Evolutionary conservation across 2,888 invertebrate species (phyloP).

Genomic region (Strigamia crassipes): DNA sequence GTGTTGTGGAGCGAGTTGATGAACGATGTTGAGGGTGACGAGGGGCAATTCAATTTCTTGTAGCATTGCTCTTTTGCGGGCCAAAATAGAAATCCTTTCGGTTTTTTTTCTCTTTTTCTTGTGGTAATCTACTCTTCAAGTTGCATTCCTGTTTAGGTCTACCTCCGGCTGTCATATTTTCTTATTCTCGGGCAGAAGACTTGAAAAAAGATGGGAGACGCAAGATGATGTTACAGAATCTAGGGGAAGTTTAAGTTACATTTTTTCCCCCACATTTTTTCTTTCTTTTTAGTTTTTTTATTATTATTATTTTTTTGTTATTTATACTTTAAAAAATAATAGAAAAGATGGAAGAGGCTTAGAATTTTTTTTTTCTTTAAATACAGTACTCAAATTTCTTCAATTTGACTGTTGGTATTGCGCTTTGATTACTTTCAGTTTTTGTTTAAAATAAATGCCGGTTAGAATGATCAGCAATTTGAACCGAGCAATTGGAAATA

Average conservation of each 20-base stretch:
- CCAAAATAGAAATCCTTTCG: conserved; percentile 40
- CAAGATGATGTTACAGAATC: conserved; percentile 28
- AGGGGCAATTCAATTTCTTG: conserved; percentile 42
- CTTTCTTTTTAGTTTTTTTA: background rate
- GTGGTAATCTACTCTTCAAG: conserved; percentile 31
- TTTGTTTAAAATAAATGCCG: too few species aligned
- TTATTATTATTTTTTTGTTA: background rate
- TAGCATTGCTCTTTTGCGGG: conserved; percentile 40
- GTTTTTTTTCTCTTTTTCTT: background rate
- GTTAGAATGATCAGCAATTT: too few species aligned
- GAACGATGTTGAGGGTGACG: conserved; percentile 34
- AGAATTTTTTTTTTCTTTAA: too few species aligned
- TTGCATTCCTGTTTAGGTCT: conserved; percentile 38
- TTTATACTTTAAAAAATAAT: background rate
- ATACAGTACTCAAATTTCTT: too few species aligned
- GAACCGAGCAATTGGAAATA: too few species aligned
- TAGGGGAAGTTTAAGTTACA: conserved; percentile 5
- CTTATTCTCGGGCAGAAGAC: background rate
- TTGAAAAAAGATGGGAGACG: conserved; percentile 35
- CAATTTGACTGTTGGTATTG: too few species aligned
- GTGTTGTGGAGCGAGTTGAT: conserved; percentile 16
- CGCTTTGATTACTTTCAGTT: too few species aligned
- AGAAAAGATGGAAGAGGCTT: background rate
- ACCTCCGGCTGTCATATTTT: conserved; percentile 42
- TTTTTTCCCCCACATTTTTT: background rate